Evolutionary conservation across 1,140 invertebrate species (phyloP).

Genomic region (Tetramorium simillimum): DNA sequence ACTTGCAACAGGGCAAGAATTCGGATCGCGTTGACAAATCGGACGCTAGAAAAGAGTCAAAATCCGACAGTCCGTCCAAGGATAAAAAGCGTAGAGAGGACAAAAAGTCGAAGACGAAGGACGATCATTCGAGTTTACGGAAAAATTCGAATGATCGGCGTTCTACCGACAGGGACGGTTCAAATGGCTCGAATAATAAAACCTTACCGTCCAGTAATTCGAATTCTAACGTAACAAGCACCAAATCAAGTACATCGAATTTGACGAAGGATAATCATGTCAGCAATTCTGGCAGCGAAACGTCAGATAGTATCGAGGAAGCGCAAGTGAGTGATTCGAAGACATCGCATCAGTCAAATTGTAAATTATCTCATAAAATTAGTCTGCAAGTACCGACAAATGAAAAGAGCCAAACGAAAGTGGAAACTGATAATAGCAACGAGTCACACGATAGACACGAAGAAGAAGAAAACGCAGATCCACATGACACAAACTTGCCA

Average conservation of each 20-base stretch:
- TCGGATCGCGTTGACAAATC: conserved; percentile 73
- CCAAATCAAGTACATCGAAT: conserved; percentile 74
- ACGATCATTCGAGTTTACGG: conserved; percentile 82
- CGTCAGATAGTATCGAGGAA: conserved; percentile 80
- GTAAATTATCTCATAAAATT: conserved; percentile 46
- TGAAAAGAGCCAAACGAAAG: conserved; percentile 37
- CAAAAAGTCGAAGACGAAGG: conserved; percentile 82
- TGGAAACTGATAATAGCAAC: conserved; percentile 15
- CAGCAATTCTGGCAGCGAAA: conserved; percentile 82
- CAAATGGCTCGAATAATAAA: conserved; percentile 83
- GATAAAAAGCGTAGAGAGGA: conserved; percentile 83
- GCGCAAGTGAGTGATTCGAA: conserved; percentile 69
- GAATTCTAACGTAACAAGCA: conserved; percentile 68
- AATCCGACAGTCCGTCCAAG: conserved; percentile 70
- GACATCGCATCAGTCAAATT: conserved; percentile 43
- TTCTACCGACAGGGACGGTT: conserved; percentile 84
- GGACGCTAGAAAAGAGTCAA: conserved; percentile 75
- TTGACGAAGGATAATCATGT: conserved; percentile 80
- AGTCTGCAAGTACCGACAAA: neutral
- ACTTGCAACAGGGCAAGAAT: conserved; percentile 66
- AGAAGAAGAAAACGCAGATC: conserved; percentile 41
- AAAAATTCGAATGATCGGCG: conserved; percentile 83
- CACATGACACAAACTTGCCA: conserved; percentile 75
- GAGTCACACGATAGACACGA: conserved; percentile 37
- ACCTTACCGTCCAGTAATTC: conserved; percentile 75